Evolutionary conservation across 2,797 vertebrate genomes (phyloP).

Genomic region (Parambassis ranga): DNA sequence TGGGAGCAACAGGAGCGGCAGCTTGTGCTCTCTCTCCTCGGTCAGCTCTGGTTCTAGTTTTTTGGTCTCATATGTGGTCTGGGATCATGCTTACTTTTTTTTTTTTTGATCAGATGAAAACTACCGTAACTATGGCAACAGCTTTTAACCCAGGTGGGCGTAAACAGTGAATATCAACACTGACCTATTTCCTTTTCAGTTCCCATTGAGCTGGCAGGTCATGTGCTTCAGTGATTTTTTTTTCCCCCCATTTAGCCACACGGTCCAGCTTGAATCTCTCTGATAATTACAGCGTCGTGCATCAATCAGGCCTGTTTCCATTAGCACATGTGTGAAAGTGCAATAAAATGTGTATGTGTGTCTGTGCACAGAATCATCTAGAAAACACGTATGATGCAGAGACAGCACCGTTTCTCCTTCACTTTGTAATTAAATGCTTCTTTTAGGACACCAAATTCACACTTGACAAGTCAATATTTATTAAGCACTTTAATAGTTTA

Average conservation of each 20-base stretch:
- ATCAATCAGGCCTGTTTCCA: background rate
- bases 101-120: background rate
- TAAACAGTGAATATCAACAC: background rate
- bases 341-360: background rate
- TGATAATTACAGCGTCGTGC: constrained; percentile 3
- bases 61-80: background rate
- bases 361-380: background rate
- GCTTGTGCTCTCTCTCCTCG: background rate
- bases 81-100: background rate
- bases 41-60: constrained; percentile 1
- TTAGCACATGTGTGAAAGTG: background rate
- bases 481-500: background rate
- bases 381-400: too few relatives aligned
- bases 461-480: background rate
- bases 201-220: constrained; percentile 5
- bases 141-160: constrained; percentile 22
- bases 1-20: constrained; percentile 26
- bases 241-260: background rate
- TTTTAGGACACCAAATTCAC: background rate
- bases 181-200: constrained; percentile 40
- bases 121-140: constrained; percentile 33
- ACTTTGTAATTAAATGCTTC: background rate
- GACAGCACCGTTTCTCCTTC: background rate
- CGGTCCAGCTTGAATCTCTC: background rate
- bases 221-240: constrained; percentile 17